These are phyloP conservation scores for Mus caroli DNA, from an alignment of 2,797 vertebrate species.

Conservation along the genomic window DNA sequence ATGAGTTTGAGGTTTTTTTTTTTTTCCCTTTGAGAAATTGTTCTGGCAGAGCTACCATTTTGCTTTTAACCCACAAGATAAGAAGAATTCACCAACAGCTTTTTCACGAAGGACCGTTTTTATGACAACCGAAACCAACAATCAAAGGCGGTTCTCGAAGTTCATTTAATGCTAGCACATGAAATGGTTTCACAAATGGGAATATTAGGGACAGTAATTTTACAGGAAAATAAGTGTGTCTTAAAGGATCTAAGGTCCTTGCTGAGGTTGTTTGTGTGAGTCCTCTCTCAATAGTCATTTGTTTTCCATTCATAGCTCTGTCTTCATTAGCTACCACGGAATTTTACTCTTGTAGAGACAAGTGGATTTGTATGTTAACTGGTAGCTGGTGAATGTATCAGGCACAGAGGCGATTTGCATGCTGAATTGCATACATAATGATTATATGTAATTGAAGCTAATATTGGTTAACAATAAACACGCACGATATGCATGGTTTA, in stretches of 20 bases:
- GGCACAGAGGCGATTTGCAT: neutral
- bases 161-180: neutral
- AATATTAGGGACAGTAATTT: neutral
- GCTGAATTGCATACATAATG: neutral
- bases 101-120: conserved; percentile 29
- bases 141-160: neutral
- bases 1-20: neutral
- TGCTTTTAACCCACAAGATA: neutral
- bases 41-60: neutral
- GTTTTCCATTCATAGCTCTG: neutral
- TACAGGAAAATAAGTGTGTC: neutral
- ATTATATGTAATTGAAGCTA: neutral
- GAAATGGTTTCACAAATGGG: neutral
- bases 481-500: neutral
- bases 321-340: neutral
- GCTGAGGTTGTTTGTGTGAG: neutral
- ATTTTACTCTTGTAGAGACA: neutral
- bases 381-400: neutral
- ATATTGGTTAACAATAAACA: neutral
- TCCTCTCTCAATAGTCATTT: neutral
- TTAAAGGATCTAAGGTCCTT: neutral
- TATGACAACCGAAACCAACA: neutral
- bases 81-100: neutral
- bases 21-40: neutral
- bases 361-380: neutral